These are phyloP conservation scores for Myrmecobius fasciatus DNA, from an alignment of 2,113 vertebrate genomes.

Conservation along the genomic window DNA sequence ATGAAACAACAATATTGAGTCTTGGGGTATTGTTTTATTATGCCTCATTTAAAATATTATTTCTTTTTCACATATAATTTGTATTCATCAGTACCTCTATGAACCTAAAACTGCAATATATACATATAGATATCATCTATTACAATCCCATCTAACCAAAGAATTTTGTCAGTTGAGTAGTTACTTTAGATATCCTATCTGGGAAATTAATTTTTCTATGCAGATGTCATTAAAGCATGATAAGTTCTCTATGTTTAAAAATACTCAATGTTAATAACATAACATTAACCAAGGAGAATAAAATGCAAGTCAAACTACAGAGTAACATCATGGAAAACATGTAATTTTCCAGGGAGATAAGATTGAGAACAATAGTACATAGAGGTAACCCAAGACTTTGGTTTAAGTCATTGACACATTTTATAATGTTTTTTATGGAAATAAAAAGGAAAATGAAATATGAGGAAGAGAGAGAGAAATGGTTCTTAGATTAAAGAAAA, in stretches of 20 bases:
- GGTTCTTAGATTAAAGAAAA: not conserved
- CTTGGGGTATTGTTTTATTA: not conserved
- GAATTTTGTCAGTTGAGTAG: not conserved
- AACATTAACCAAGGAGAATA: not conserved
- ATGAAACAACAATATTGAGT: not conserved
- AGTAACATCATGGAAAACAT: not conserved
- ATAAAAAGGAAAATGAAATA: not conserved
- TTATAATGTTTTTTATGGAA: not conserved
- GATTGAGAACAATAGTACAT: not conserved
- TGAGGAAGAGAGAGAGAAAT: not conserved
- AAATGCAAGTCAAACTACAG: not conserved
- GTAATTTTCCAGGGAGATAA: not conserved
- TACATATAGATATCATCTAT: not conserved
- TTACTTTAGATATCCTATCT: not conserved
- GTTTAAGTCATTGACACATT: not conserved
- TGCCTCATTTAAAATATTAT: not conserved
- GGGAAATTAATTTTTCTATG: not conserved
- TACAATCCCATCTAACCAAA: not conserved
- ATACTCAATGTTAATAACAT: not conserved
- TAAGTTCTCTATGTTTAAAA: not conserved
- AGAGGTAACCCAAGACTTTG: not conserved
- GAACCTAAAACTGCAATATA: not conserved
- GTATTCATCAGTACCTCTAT: not conserved
- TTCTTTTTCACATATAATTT: not conserved
- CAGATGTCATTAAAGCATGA: not conserved